Evolutionary conservation across 2,113 vertebrate species (phyloP).

Genomic region (Meriones unguiculatus): DNA sequence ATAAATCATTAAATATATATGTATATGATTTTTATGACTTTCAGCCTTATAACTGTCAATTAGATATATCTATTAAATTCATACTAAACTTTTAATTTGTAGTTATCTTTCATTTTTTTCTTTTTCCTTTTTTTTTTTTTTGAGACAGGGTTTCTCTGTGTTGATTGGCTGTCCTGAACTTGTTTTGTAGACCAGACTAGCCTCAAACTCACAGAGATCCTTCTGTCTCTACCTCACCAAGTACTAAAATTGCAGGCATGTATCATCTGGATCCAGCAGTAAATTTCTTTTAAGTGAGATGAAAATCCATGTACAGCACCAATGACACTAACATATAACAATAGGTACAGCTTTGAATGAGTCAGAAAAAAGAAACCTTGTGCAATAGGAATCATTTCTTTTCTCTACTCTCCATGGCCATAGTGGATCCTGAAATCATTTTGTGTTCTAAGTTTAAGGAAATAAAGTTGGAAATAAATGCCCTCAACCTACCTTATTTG

Average conservation of each 20-base stretch:
- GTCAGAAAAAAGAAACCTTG: fast-evolving
- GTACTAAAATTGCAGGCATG: no score
- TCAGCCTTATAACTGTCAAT: neutral
- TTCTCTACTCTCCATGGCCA: fast-evolving
- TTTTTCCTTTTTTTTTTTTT: no score
- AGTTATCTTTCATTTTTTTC: neutral
- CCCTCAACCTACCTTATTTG: neutral
- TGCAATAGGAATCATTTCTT: neutral
- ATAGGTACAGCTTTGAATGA: neutral
- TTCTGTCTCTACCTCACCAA: no score
- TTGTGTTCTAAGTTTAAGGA: neutral
- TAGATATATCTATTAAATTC: neutral
- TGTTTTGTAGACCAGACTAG: no score
- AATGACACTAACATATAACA: neutral
- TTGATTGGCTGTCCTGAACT: no score
- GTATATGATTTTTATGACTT: neutral
- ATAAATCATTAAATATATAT: neutral
- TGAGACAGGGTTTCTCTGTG: no score
- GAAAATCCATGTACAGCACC: neutral
- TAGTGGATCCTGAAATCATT: neutral
- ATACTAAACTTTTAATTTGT: neutral
- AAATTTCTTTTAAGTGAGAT: neutral
- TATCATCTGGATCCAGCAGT: no score
- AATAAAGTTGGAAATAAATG: neutral
- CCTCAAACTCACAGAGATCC: no score